Percentiles rank a stretch among this genome's conserved stretches.
phyloP scores from a whole-genome alignment of 2,888 invertebrate genomes.

The Ormyrus nitidulus region DNA sequence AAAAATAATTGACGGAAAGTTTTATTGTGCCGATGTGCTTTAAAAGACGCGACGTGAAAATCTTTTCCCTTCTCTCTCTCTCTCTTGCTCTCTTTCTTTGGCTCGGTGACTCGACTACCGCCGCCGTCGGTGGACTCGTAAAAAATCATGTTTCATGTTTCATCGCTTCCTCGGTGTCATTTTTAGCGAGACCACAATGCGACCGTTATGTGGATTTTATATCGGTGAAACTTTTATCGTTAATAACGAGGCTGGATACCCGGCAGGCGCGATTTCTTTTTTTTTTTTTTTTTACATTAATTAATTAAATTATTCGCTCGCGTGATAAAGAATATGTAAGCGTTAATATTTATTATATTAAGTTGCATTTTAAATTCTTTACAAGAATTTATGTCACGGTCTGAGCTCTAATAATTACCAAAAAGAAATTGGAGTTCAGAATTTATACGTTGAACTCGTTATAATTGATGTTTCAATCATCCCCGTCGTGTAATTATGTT shows the following conservation, averaged over 20 bases:
- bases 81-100: background rate
- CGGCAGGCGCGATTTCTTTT: background rate
- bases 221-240: constrained; percentile 16
- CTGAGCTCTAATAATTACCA: too few species aligned
- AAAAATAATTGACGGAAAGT: constrained; percentile 38
- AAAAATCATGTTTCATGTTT: constrained; percentile 47
- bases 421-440: too few species aligned
- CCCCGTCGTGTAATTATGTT: too few species aligned
- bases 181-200: constrained; percentile 13
- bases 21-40: constrained; percentile 18
- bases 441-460: too few species aligned
- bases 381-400: too few species aligned
- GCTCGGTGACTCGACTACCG: background rate
- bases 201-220: background rate
- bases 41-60: constrained; percentile 3
- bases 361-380: background rate
- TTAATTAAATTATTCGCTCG: constrained; percentile 19
- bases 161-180: constrained; percentile 43
- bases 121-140: constrained; percentile 21
- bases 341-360: background rate
- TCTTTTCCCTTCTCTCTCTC: constrained; percentile 27
- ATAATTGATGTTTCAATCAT: too few species aligned
- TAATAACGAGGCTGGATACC: background rate
- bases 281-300: constrained; percentile 8
- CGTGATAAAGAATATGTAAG: background rate